A percentile compares a stretch with the other conserved stretches of the same genome.
phyloP scores from a whole-genome alignment of 2,113 vertebrate species.

The Fulmarus glacialis region DNA sequence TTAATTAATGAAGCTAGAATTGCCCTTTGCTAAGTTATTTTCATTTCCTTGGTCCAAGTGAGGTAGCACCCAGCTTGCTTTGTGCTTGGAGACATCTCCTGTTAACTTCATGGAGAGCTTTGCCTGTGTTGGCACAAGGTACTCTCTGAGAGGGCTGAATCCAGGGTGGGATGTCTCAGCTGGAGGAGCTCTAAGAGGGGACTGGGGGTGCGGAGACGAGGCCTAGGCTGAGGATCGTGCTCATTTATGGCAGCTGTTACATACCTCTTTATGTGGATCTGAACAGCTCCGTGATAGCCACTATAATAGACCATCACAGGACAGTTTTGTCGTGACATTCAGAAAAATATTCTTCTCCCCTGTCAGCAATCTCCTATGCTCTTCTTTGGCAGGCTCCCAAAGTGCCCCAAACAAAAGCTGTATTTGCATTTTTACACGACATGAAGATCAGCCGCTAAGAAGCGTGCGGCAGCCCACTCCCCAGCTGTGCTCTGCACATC shows the following conservation, averaged over 20 bases:
- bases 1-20: background rate
- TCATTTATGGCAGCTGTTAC: background rate
- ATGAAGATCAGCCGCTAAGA: background rate
- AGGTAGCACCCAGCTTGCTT: background rate
- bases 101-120: background rate
- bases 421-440: accelerated
- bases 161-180: background rate
- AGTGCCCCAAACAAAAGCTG: background rate
- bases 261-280: background rate
- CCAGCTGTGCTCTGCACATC: background rate
- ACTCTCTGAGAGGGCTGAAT: background rate
- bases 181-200: background rate
- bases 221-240: background rate
- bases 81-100: background rate
- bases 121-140: no score
- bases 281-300: background rate
- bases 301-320: background rate
- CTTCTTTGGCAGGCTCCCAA: background rate
- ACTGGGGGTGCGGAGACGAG: no score
- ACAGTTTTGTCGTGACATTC: accelerated
- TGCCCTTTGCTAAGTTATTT: background rate
- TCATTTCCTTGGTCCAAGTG: background rate
- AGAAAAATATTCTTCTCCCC: background rate
- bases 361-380: background rate
- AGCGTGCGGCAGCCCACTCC: background rate